A percentile compares a stretch with the other conserved stretches of the same genome.
These are phyloP conservation scores for Trichogramma pretiosum DNA, from an alignment of 1,140 invertebrate genomes.

Conservation along the genomic window DNA sequence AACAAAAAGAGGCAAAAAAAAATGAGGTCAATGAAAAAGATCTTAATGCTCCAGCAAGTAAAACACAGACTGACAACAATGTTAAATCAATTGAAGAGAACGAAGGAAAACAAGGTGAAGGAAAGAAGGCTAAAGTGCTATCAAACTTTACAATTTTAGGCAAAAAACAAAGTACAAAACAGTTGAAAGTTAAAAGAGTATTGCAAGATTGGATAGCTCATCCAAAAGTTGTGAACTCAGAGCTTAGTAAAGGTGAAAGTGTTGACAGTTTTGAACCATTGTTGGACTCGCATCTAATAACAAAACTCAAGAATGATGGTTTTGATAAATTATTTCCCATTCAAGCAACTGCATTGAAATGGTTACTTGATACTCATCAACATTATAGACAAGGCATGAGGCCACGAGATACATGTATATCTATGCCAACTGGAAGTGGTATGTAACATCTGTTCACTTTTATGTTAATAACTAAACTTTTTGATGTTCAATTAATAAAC, in stretches of 20 bases:
- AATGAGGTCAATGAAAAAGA: constrained; percentile 16
- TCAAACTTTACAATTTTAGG: constrained; percentile 35
- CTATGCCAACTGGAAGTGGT: constrained; percentile 94
- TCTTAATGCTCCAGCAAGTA: not conserved
- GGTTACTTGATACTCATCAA: constrained; percentile 57
- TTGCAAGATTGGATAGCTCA: constrained; percentile 80
- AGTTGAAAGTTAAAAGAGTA: constrained; percentile 54
- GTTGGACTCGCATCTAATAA: constrained; percentile 55
- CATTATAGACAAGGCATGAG: constrained; percentile 51
- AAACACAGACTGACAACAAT: not conserved
- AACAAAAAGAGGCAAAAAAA: constrained; percentile 18
- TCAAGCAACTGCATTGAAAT: constrained; percentile 77
- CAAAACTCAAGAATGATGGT: constrained; percentile 61
- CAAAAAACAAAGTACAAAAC: constrained; percentile 26
- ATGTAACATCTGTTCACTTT: too few species aligned
- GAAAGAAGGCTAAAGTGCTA: not conserved
- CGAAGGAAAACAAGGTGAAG: not conserved
- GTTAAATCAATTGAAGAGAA: too few species aligned
- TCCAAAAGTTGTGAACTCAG: constrained; percentile 64
- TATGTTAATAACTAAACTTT: too few species aligned
- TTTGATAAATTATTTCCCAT: constrained; percentile 78
- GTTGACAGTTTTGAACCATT: constrained; percentile 52
- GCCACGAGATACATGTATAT: constrained; percentile 88
- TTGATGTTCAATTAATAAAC: constrained; percentile 8
- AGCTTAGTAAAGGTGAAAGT: constrained; percentile 54